Base-by-base conservation (phyloP, 2,113 vertebrate species). In the Peromyscus californicus region DNA sequence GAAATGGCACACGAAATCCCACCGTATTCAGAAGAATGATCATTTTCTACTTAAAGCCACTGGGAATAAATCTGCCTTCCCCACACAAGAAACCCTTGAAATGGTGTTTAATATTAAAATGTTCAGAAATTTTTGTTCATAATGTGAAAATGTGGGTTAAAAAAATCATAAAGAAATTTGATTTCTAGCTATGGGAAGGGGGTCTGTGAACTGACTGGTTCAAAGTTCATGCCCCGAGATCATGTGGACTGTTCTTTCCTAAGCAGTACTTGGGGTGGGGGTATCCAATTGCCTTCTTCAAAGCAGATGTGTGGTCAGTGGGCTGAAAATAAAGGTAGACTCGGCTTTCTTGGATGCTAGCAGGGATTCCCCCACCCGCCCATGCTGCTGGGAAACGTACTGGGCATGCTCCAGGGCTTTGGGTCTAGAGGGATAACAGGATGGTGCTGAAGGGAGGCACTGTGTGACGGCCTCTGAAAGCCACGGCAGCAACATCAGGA, bases 121-220 rank as follows among this genome's bases (percentile, higher is more conserved):
- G 9, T 69, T 97, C n/a, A 57, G 31, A 61, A 93, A 45, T 24
- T 61, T 91, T 94, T 90, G 63, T 90, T 96, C 88, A 48, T 70
- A 85, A 95, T 57, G 65, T 92, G 9, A 89, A 97, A 82, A 89
- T 69, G 7, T 90, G 45, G 54, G 15, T 57, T 24, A 39, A 39
- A 76, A 21, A 67, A 78, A 93, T 96, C 61, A 57, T 93, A 76
- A 95, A 80, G 12, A 92, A 94, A 94, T 82, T 85, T 92, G 51
- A 76, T 72, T 24, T 88, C 51, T 80, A 95, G 29, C 82, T 36
- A 92, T 57, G 33, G 85, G 15, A 75, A 94, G 89, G 79, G 63
- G 7, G 63, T 89, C 89, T 78, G 48, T 91, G 91, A 94, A 96
- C 75, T 89, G 59, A 45, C 31, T 67, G 91, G 94, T 92, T 91